phyloP scores from a whole-genome alignment of 2,888 invertebrate species.

The Formica aserva region DNA sequence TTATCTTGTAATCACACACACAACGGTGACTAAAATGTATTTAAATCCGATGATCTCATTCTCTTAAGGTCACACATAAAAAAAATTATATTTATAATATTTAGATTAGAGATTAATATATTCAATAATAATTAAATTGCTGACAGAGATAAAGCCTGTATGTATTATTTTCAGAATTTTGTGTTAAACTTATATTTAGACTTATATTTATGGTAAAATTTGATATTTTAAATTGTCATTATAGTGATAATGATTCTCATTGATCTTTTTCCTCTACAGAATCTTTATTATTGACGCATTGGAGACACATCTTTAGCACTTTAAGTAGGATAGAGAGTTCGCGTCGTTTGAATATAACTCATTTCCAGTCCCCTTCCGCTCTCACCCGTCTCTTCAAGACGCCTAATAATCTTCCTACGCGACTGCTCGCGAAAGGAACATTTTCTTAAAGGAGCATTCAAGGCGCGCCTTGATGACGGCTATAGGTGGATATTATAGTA shows the following conservation, averaged over 20 bases:
- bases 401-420: slow-evolving; percentile 70
- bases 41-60: background rate
- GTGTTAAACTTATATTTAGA: background rate
- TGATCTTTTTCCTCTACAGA: background rate
- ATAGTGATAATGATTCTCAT: background rate
- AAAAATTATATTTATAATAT: background rate
- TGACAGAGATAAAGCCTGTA: background rate
- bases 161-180: background rate
- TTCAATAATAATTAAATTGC: background rate
- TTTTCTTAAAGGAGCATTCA: slow-evolving; percentile 76
- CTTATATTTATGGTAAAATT: background rate
- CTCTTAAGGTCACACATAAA: background rate
- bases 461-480: slow-evolving; percentile 71
- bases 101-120: slow-evolving; percentile 7
- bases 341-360: slow-evolving; percentile 68
- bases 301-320: slow-evolving; percentile 18
- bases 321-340: slow-evolving; percentile 54
- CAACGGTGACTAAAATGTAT: background rate
- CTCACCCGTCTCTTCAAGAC: slow-evolving; percentile 53
- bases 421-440: slow-evolving; percentile 72
- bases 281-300: slow-evolving; percentile 22
- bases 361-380: background rate
- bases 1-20: background rate
- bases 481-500: slow-evolving; percentile 75
- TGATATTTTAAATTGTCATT: background rate